These are phyloP conservation scores for Phalacrocorax pelagicus DNA, from an alignment of 2,113 vertebrate genomes.

Conservation along the genomic window DNA sequence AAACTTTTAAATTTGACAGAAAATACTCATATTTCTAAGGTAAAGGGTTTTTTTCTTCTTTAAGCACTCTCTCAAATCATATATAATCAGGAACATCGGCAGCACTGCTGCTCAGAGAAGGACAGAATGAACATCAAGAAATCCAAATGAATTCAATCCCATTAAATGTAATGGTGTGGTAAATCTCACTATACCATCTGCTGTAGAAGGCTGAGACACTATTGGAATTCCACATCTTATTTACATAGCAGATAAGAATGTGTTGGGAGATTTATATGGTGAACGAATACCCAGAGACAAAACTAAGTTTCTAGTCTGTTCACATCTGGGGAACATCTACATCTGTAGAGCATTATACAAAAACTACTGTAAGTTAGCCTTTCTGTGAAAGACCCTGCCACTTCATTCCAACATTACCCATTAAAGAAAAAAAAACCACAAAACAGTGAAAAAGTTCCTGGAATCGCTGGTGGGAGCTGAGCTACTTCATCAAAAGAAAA, in stretches of 20 bases:
- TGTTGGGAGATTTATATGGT: slow-evolving; percentile 78
- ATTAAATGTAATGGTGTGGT: slow-evolving; percentile 88
- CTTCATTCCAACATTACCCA: slow-evolving; percentile 53
- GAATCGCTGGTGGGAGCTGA: not conserved
- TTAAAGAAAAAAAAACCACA: slow-evolving; percentile 2
- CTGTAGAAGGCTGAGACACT: slow-evolving; percentile 79
- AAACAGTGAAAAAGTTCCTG: not conserved
- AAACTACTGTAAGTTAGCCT: slow-evolving; percentile 65
- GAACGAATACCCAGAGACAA: slow-evolving; percentile 76
- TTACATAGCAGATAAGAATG: slow-evolving; percentile 86
- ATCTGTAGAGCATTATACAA: slow-evolving; percentile 67
- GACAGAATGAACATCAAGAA: slow-evolving; percentile 83
- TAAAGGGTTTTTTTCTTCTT: slow-evolving; percentile 71
- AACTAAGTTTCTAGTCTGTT: slow-evolving; percentile 76
- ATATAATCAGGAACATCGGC: slow-evolving; percentile 80
- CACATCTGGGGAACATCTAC: slow-evolving; percentile 73
- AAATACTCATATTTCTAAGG: slow-evolving; percentile 77
- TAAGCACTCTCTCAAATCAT: slow-evolving; percentile 81
- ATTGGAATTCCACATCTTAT: slow-evolving; percentile 86
- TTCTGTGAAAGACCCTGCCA: slow-evolving; percentile 37
- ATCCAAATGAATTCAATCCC: slow-evolving; percentile 86
- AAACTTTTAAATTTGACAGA: slow-evolving; percentile 78
- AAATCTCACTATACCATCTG: slow-evolving; percentile 86
- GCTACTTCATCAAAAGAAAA: slow-evolving; percentile 39
- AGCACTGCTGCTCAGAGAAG: slow-evolving; percentile 74